Base-by-base conservation (phyloP, 2,113 vertebrate genomes). In the Stigmatopora nigra region DNA sequence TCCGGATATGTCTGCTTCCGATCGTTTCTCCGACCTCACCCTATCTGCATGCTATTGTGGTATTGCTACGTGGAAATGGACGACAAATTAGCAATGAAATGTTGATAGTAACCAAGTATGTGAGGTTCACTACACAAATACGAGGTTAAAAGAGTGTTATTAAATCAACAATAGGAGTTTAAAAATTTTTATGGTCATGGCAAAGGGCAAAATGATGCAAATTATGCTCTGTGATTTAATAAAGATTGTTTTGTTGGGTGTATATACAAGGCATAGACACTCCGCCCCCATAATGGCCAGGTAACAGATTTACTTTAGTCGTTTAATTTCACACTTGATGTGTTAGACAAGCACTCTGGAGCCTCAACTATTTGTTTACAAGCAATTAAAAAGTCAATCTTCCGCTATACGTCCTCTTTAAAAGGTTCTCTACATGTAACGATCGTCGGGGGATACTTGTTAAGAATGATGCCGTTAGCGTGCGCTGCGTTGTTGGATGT, bases 1-100 rank as follows among this genome's bases (percentile, higher is more conserved):
- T 78, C 76, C 63, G 78, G 65, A 67, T 46, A 72, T 31, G 13
- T 11, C 56, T 64, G 19, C 53, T 74, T 57, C 67, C 65, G 69
- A 71, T 75, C 68, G 71, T 70, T 57, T 74, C 48, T 11, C 46
- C 48, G 49, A 59, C 52, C 2, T 38, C 20, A 19, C n/a, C 20
- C n/a, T 22, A 12, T 53, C 51, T 2, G 52, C 52, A 9, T 47
- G 13, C 46, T 47, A 14, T 16, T 13, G 11, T 31, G 25, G 25
- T 31, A 31, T 31, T 31, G 25, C 25, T 31, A 31, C 3, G 25
- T 31, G 25, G 25, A 1, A 31, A 31, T 31, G 25, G 25, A 31
- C 3, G 25, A 3, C 25, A 31, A 31, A 31, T 31, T 31, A 31
- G 25, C 25, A 31, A 2, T 3, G 25, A 1, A 31, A 31, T 31